Evolutionary conservation across 2,888 invertebrate genomes (phyloP).

Genomic region (Pseudolycoriella hygida): DNA sequence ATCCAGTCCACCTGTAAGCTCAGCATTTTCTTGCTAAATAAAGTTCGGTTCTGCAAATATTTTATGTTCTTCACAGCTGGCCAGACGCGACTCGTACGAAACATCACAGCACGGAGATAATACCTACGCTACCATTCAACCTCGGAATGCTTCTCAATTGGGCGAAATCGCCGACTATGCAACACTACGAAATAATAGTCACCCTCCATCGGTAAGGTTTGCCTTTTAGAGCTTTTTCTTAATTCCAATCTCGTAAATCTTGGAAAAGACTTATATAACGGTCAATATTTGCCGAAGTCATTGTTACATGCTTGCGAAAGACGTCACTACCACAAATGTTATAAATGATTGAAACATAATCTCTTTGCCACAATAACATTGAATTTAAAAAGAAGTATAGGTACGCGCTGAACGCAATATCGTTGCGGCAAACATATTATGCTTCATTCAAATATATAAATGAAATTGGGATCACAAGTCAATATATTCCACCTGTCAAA

Average conservation of each 20-base stretch:
- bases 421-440: no score
- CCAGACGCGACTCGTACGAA: constrained; percentile 24
- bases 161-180: constrained; percentile 23
- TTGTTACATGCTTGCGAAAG: no score
- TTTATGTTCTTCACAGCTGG: constrained; percentile 14
- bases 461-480: no score
- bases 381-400: no score
- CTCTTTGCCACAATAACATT: no score
- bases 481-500: no score
- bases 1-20: background rate
- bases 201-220: constrained; percentile 23
- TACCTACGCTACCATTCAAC: constrained; percentile 29
- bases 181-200: constrained; percentile 24
- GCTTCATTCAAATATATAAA: no score
- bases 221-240: background rate
- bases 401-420: no score
- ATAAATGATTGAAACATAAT: no score
- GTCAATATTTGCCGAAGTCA: background rate
- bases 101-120: constrained; percentile 27
- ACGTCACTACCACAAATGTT: no score
- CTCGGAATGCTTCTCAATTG: constrained; percentile 17
- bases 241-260: background rate
- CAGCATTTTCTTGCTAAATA: background rate
- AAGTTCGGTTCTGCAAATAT: background rate
- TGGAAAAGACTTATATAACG: background rate